A percentile compares a stretch with the other conserved stretches of the same genome.
phyloP scores from a whole-genome alignment of 2,888 invertebrate species.

The Amphipoea oculea region DNA sequence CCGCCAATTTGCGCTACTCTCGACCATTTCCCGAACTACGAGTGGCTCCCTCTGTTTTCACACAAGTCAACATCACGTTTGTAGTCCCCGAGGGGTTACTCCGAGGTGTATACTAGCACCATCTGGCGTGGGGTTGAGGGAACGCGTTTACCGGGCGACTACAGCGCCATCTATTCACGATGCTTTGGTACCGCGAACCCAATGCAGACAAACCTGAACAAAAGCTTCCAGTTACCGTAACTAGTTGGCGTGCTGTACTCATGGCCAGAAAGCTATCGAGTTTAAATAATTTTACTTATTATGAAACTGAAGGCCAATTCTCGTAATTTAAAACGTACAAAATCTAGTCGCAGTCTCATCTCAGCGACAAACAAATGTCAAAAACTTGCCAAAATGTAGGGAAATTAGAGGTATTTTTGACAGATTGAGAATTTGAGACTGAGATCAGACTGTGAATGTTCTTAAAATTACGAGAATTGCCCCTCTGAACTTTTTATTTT shows the following conservation, averaged over 20 bases:
- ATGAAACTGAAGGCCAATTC: not conserved
- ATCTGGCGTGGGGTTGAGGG: constrained; percentile 26
- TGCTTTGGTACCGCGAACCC: not conserved
- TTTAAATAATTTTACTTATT: no score
- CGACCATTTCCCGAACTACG: not conserved
- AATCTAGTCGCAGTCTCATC: no score
- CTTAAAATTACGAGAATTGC: no score
- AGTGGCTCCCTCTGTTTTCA: not conserved
- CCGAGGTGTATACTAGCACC: not conserved
- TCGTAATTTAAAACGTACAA: no score
- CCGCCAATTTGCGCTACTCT: not conserved
- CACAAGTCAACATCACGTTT: not conserved
- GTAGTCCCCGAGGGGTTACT: no score
- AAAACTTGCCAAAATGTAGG: no score
- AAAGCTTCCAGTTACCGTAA: not conserved
- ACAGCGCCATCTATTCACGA: not conserved
- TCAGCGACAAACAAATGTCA: no score
- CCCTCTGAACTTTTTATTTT: not conserved
- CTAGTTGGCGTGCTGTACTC: constrained; percentile 11
- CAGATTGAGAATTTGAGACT: no score
- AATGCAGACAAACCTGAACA: not conserved
- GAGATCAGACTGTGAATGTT: no score
- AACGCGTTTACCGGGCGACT: not conserved
- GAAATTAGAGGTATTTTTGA: no score
- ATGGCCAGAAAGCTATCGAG: not conserved